phyloP scores from a whole-genome alignment of 2,888 invertebrate genomes.

The Heteropelma amictum region DNA sequence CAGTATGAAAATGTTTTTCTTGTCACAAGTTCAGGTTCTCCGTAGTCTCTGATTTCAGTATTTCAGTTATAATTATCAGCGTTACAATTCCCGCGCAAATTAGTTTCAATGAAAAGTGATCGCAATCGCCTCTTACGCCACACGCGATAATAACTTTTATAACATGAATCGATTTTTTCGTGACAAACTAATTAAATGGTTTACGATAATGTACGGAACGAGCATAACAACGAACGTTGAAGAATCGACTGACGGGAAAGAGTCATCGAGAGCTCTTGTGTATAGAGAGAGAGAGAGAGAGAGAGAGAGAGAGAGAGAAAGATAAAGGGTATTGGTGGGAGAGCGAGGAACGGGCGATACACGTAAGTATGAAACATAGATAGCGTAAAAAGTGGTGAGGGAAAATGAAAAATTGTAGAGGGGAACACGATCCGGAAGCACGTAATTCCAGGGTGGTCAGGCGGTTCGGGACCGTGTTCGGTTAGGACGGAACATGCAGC shows the following conservation, averaged over 20 bases:
- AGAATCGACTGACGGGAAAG: conserved; percentile 1
- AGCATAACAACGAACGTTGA: conserved; percentile 4
- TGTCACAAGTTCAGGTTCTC: too few species aligned
- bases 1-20: too few species aligned
- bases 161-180: conserved; percentile 18
- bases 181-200: neutral
- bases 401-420: neutral
- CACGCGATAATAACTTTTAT: too few species aligned
- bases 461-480: conserved; percentile 2
- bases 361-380: neutral
- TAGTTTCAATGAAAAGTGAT: too few species aligned
- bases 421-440: conserved; percentile 19
- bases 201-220: neutral
- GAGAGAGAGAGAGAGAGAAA: neutral
- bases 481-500: neutral
- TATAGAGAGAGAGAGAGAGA: too few species aligned
- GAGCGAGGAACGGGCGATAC: neutral
- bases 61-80: too few species aligned
- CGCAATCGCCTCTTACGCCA: too few species aligned
- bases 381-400: conserved; percentile 5
- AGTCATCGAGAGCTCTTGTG: too few species aligned
- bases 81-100: too few species aligned
- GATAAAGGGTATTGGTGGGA: neutral
- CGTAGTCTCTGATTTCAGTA: too few species aligned
- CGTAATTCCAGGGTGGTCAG: conserved; percentile 27